phyloP scores from a whole-genome alignment of 2,113 vertebrate genomes.

The Urocitellus parryii region DNA sequence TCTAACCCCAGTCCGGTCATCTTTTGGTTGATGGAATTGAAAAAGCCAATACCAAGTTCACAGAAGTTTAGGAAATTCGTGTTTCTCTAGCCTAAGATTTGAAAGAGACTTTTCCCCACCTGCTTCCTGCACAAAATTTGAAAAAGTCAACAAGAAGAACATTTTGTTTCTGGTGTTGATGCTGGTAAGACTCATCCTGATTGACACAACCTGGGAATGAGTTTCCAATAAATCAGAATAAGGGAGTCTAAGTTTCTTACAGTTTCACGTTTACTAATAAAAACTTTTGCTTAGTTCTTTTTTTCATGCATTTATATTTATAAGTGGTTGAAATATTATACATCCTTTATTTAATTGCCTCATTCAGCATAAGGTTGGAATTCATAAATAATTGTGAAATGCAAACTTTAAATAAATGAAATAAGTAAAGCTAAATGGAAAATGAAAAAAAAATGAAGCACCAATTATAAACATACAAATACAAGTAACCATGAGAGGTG shows the following conservation, averaged over 20 bases:
- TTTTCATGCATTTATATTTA: background rate
- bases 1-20: background rate
- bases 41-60: background rate
- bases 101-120: accelerated
- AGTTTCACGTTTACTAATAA: background rate
- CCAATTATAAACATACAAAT: background rate
- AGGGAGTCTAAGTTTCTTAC: background rate
- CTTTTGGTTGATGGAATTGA: background rate
- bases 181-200: background rate
- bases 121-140: background rate
- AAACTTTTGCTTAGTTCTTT: background rate
- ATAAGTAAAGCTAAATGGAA: background rate
- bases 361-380: background rate
- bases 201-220: background rate
- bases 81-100: background rate
- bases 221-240: background rate
- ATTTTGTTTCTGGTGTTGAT: background rate
- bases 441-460: background rate
- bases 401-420: background rate
- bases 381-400: constrained; percentile 26
- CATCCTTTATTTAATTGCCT: background rate
- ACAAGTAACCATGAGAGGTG: background rate
- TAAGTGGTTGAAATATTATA: background rate
- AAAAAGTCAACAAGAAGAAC: background rate
- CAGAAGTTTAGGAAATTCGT: background rate